A percentile compares a stretch with the other conserved stretches of the same genome.
Evolutionary conservation across 92 coral and sea anemone genomes (phyloP).

Genomic region (Epizoanthus stellaris): DNA sequence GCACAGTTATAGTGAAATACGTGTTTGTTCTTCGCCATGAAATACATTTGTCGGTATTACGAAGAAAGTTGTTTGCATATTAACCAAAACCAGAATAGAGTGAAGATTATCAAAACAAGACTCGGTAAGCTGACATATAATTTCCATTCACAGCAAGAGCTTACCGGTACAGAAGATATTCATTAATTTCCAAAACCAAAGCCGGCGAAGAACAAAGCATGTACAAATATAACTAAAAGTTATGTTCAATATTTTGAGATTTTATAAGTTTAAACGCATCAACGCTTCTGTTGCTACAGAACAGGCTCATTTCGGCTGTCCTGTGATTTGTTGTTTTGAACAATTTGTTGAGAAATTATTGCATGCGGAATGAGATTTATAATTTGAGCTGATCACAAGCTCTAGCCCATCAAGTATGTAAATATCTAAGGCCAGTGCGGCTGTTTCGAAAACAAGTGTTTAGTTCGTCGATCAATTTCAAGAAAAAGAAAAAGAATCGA

Average conservation of each 20-base stretch:
- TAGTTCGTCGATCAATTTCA: background rate
- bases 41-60: conserved; percentile 16
- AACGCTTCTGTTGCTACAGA: background rate
- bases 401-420: background rate
- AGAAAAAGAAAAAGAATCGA: background rate
- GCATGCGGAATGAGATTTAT: no score
- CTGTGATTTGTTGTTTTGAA: background rate
- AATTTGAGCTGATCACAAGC: background rate
- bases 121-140: background rate
- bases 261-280: background rate
- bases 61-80: conserved; percentile 6
- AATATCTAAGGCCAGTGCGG: background rate
- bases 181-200: conserved; percentile 6
- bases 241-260: conserved; percentile 1
- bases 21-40: conserved; percentile 9
- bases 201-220: conserved; percentile 2
- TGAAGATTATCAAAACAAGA: background rate
- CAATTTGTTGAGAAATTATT: conserved; percentile 5
- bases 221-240: background rate
- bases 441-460: background rate
- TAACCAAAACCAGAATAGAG: background rate
- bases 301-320: background rate
- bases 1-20: background rate
- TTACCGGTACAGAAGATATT: background rate
- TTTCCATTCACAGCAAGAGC: conserved; percentile 16